Percentiles rank a stretch among this genome's conserved stretches.
These are phyloP conservation scores for Idris sp. DNA, from an alignment of 1,140 invertebrate species.

Conservation along the genomic window DNA sequence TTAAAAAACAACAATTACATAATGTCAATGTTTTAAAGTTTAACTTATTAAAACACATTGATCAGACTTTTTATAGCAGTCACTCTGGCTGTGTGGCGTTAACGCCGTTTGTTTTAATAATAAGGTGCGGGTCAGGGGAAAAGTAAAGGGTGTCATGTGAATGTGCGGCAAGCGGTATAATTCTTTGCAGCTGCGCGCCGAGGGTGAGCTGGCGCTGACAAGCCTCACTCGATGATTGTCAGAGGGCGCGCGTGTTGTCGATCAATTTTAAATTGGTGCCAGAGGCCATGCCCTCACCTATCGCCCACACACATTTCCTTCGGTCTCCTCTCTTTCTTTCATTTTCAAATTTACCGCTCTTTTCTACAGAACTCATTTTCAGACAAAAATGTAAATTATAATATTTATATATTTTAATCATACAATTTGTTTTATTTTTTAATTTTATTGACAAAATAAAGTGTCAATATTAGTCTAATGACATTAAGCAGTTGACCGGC, in stretches of 20 bases:
- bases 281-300: slow-evolving; percentile 45
- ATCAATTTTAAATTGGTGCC: slow-evolving; percentile 59
- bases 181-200: slow-evolving; percentile 38
- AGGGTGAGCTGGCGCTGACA: slow-evolving; percentile 29
- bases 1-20: no score
- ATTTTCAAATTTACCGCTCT: no score
- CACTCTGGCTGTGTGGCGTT: slow-evolving; percentile 23
- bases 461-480: no score
- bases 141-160: slow-evolving; percentile 19
- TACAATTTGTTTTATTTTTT: no score
- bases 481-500: no score
- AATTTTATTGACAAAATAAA: no score
- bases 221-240: slow-evolving; percentile 1
- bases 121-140: slow-evolving; percentile 6
- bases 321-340: no score
- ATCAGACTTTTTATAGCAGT: slow-evolving; percentile 20
- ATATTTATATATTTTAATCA: no score
- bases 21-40: no score
- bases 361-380: no score
- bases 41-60: no score
- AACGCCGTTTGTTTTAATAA: slow-evolving; percentile 21
- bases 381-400: no score
- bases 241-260: slow-evolving; percentile 43
- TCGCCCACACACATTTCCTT: slow-evolving; percentile 31
- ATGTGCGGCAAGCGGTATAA: slow-evolving; percentile 44